A percentile compares a stretch with the other conserved stretches of the same genome.
Evolutionary conservation across 2,797 vertebrate species (phyloP).

Genomic region (Rhabdophis nuchalis): DNA sequence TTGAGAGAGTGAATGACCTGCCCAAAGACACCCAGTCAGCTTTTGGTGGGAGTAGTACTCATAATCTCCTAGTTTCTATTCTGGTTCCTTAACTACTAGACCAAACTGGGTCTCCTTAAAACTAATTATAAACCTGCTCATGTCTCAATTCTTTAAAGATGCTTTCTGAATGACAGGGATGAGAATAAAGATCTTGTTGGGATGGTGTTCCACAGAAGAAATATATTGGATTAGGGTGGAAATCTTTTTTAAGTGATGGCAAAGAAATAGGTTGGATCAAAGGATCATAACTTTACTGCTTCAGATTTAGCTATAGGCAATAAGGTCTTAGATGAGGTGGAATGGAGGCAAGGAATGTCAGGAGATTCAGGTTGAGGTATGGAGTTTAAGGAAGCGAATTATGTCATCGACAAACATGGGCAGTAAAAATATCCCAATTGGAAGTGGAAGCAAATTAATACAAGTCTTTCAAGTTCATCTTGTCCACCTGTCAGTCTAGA

Average conservation of each 20-base stretch:
- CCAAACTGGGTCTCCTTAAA: background rate
- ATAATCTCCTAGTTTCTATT: background rate
- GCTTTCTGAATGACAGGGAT: background rate
- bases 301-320: background rate
- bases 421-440: background rate
- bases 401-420: background rate
- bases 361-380: background rate
- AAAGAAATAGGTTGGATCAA: background rate
- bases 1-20: background rate
- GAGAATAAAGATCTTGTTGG: background rate
- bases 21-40: background rate
- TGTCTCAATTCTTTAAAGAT: background rate
- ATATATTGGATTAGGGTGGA: background rate
- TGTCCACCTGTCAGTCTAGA: background rate
- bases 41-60: background rate
- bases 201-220: background rate
- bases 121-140: background rate
- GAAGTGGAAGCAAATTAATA: background rate
- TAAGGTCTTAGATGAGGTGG: background rate
- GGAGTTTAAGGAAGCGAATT: background rate
- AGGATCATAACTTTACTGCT: too few species aligned
- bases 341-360: background rate
- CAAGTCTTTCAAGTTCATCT: background rate
- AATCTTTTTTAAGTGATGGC: background rate
- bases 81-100: background rate